Evolutionary conservation across 2,888 invertebrate species (phyloP).

Genomic region (Hirudinaria manillensis): DNA sequence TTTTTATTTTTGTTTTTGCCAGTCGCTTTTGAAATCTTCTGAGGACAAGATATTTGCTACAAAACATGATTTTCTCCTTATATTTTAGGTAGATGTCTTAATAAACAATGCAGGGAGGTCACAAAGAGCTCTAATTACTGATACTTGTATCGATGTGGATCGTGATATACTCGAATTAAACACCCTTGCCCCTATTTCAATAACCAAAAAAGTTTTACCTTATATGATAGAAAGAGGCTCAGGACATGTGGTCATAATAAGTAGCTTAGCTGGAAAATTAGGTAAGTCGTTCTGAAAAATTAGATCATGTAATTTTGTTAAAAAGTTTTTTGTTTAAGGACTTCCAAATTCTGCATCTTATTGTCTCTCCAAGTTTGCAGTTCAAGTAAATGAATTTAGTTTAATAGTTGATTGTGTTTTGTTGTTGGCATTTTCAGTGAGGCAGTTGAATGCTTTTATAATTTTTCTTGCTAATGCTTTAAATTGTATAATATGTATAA

Average conservation of each 20-base stretch:
- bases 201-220: constrained; percentile 65
- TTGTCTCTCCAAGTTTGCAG: constrained; percentile 70
- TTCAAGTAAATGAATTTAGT: neutral
- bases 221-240: constrained; percentile 57
- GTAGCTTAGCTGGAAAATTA: constrained; percentile 68
- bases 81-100: constrained; percentile 64
- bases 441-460: too few relatives aligned
- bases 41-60: too few relatives aligned
- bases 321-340: constrained; percentile 41
- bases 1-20: too few relatives aligned
- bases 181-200: constrained; percentile 67
- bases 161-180: constrained; percentile 70
- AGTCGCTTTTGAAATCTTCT: too few relatives aligned
- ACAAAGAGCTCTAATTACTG: constrained; percentile 69
- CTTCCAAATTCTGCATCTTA: constrained; percentile 54
- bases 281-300: constrained; percentile 48
- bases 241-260: constrained; percentile 71
- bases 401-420: too few relatives aligned
- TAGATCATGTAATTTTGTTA: neutral
- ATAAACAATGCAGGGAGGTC: constrained; percentile 77
- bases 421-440: too few relatives aligned
- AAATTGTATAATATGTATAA: too few relatives aligned
- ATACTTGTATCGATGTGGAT: constrained; percentile 68
- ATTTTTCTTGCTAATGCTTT: too few relatives aligned
- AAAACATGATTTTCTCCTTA: too few relatives aligned